Evolutionary conservation across 2,113 vertebrate genomes (phyloP).

Genomic region (Orientallactaga bullata): DNA sequence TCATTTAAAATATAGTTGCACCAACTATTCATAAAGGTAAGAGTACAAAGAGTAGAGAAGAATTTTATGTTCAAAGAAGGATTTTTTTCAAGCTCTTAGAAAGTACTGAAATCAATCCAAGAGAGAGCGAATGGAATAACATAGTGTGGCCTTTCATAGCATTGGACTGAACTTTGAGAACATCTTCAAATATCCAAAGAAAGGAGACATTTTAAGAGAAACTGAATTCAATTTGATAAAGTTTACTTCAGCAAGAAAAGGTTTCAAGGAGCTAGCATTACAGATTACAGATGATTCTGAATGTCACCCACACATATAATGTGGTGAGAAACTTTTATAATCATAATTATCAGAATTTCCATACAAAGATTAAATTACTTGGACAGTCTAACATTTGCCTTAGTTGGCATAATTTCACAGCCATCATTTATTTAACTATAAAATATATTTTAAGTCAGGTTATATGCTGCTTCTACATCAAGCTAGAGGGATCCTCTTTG

Average conservation of each 20-base stretch:
- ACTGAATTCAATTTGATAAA: background rate
- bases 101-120: background rate
- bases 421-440: background rate
- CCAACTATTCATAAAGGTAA: background rate
- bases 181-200: background rate
- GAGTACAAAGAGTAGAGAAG: background rate
- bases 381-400: background rate
- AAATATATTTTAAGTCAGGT: background rate
- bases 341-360: background rate
- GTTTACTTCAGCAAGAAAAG: background rate
- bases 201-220: background rate
- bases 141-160: background rate
- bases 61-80: background rate
- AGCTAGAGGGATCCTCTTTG: too few species aligned
- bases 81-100: background rate
- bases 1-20: conserved; percentile 51
- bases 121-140: background rate
- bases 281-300: background rate
- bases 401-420: background rate
- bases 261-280: background rate
- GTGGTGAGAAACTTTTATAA: background rate
- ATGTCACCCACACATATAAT: background rate
- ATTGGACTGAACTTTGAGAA: background rate
- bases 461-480: background rate
- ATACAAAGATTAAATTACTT: too few species aligned